These are phyloP conservation scores for Nothoprocta pentlandii DNA, from an alignment of 2,113 vertebrate species.

Conservation along the genomic window DNA sequence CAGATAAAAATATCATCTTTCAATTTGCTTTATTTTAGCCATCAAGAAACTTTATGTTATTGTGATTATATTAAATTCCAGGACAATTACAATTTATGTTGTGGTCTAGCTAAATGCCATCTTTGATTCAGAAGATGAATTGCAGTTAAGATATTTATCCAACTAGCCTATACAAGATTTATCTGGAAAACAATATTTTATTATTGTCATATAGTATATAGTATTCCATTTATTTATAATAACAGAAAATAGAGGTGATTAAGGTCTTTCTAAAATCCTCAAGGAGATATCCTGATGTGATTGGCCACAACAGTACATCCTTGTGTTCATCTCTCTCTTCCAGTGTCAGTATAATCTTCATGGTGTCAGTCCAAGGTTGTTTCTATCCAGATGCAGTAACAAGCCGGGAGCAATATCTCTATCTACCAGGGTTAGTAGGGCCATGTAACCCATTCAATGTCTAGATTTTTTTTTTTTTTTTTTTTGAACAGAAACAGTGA, in stretches of 20 bases:
- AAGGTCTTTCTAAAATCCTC: background rate
- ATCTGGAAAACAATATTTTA: background rate
- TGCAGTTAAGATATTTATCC: background rate
- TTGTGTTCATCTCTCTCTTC: background rate
- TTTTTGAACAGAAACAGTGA: fast-evolving
- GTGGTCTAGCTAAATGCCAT: background rate
- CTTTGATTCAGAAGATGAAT: background rate
- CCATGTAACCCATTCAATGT: background rate
- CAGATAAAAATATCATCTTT: background rate
- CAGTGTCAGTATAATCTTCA: background rate
- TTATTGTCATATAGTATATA: background rate
- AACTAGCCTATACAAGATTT: background rate
- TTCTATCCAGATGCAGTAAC: background rate
- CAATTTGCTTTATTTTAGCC: background rate
- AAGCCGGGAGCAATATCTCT: background rate
- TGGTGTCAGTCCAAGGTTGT: fast-evolving
- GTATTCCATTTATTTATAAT: background rate
- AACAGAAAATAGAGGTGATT: background rate
- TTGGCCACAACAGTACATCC: background rate
- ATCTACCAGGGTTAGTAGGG: background rate
- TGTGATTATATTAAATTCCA: background rate
- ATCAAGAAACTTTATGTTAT: background rate
- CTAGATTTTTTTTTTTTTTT: background rate
- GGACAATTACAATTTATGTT: background rate
- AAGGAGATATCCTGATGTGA: background rate